Evolutionary conservation across 1,140 invertebrate species (phyloP).

Genomic region (Drosophila auraria): DNA sequence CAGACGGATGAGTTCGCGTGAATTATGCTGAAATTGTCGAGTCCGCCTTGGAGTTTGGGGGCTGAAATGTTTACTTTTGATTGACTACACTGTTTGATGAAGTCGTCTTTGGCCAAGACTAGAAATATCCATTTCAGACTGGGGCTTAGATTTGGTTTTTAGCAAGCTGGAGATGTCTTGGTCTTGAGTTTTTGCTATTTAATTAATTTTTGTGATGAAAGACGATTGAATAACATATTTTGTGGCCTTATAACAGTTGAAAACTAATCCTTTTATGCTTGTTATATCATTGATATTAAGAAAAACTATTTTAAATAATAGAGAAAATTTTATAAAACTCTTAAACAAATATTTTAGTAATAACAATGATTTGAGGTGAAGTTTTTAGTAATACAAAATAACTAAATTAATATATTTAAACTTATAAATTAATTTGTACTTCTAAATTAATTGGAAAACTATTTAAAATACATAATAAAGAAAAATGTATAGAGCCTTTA

Average conservation of each 20-base stretch:
- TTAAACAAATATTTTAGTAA: neutral
- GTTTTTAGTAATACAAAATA: no score
- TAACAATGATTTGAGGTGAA: no score
- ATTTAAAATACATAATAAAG: no score
- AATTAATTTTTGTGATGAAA: neutral
- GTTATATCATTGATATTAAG: neutral
- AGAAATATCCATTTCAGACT: constrained; percentile 13
- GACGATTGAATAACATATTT: no score
- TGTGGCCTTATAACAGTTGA: no score
- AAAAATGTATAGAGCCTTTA: no score
- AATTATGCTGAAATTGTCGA: constrained; percentile 45
- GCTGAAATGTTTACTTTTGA: constrained; percentile 49
- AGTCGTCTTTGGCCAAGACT: constrained; percentile 20
- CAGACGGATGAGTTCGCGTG: constrained; percentile 42
- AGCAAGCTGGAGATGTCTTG: neutral
- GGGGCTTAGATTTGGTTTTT: neutral
- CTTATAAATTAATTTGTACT: no score
- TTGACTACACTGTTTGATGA: constrained; percentile 42
- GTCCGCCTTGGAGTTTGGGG: neutral
- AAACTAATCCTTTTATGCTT: neutral
- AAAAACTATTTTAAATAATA: neutral
- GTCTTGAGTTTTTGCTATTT: neutral
- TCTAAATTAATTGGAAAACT: no score
- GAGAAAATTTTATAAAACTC: no score
- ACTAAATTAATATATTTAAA: no score